Conservation (phyloP, 2,888 invertebrate genomes). For the Cyrtodaria siliqua region DNA sequence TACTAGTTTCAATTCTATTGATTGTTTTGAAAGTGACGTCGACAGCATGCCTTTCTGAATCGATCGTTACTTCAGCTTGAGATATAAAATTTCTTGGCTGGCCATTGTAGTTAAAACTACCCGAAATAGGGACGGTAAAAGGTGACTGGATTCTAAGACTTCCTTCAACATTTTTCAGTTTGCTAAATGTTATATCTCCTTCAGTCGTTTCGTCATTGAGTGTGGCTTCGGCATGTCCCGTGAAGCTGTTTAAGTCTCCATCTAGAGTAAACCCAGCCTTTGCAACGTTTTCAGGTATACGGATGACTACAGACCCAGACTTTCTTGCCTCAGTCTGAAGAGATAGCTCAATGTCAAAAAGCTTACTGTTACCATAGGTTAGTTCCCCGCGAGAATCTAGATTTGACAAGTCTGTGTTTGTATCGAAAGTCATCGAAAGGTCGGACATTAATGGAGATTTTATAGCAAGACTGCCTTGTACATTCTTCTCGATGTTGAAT, state of each 20-base stretch:
- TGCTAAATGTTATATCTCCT: conserved; percentile 3
- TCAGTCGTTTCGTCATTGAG: not conserved
- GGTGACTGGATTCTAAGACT: conserved; percentile 6
- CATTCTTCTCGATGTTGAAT: no score
- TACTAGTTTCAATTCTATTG: not conserved
- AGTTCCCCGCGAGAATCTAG: no score
- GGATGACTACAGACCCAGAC: no score
- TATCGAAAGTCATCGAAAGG: no score
- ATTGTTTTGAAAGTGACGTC: not conserved
- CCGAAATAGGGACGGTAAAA: not conserved
- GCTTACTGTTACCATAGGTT: no score
- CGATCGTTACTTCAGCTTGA: conserved; percentile 4
- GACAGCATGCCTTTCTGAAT: conserved; percentile 4
- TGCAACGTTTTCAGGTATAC: no score
- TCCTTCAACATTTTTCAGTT: not conserved
- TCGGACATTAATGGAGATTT: no score
- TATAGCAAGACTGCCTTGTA: no score
- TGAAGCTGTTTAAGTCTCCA: not conserved
- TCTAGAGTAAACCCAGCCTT: not conserved
- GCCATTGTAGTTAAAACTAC: not conserved
- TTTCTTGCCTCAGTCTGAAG: no score
- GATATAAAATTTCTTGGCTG: not conserved
- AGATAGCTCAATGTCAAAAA: no score
- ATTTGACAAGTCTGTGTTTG: no score
- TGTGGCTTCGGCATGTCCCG: not conserved